Percentiles rank a stretch among this genome's conserved stretches.
These are phyloP conservation scores for Cryptomyrus ogoouensis DNA, from an alignment of 2,113 vertebrate genomes.

Conservation along the genomic window DNA sequence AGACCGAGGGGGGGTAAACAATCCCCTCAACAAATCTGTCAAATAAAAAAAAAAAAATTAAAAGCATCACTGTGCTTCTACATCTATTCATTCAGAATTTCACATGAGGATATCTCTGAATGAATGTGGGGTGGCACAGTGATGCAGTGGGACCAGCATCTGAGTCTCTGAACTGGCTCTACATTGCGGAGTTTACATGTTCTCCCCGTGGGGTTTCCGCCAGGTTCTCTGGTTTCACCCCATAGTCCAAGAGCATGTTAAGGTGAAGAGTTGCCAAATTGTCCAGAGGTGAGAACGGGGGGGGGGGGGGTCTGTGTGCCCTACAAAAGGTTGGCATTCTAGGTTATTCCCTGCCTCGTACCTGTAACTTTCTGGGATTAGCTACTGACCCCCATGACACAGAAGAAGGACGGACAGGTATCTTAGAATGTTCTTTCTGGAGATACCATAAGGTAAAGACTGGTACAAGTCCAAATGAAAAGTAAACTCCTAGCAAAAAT, in stretches of 20 bases:
- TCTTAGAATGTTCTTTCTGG: not conserved
- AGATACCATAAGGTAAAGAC: not conserved
- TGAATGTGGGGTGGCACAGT: not conserved
- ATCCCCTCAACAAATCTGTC: not conserved
- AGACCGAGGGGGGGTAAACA: not conserved
- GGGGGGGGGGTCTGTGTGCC: not conserved
- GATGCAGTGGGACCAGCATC: not conserved
- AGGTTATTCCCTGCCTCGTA: not conserved
- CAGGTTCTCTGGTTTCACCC: not conserved
- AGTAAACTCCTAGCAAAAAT: not conserved
- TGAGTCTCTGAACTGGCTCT: not conserved
- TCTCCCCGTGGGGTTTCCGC: not conserved
- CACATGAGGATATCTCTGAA: not conserved
- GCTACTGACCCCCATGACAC: not conserved
- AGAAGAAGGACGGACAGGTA: not conserved
- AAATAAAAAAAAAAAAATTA: not conserved
- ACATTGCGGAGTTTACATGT: not conserved
- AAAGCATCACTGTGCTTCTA: not conserved
- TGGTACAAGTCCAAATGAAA: not conserved
- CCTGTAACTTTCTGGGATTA: not conserved
- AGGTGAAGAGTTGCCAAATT: too few relatives aligned
- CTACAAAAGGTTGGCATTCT: not conserved
- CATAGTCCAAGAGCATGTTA: not conserved
- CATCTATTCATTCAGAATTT: not conserved
- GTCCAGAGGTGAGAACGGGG: not conserved